Base-by-base conservation (phyloP, 1,140 invertebrate genomes). In the Portunus trituberculatus region DNA sequence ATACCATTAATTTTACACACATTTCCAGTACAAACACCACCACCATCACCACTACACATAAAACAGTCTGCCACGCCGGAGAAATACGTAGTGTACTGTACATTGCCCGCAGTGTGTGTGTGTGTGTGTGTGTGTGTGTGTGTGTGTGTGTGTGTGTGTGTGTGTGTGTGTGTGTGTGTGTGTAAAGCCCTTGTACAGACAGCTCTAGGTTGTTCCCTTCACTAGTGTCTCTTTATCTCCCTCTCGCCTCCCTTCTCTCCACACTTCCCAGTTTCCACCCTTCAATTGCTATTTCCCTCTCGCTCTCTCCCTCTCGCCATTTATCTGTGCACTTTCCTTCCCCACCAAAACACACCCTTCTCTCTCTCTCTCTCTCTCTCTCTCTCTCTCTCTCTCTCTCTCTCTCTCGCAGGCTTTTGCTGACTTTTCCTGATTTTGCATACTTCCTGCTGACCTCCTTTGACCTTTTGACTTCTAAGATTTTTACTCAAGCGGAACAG, bases 111-210 rank as follows among this genome's bases (percentile, higher is more conserved):
- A 82, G 83, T 84, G 83, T 88, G 29, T 32, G 29, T 88, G 29
- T 32, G 84, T 87, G 84, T 29, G 84, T 87, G 84, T 87, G 84
- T 87, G 84, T 87, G 84, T 87, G 84, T 87, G 84, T 87, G 84
- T 87, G 84, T 87, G 84, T 87, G 84, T 87, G 84, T 29, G 84
- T 87, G 20, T 29, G 84, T 87, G 86, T 32, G 86, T 88, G 86
- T 88, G 86, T 88, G 86, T 88, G 86, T 88, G 86, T 88, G 86
- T 88, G 86, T 88, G 86, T 88, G 31, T 59, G 52, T 59, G 52
- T 59, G 52, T 59, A 14, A 59, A 10, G 12, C 52, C 52, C 52
- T 20, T 59, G 8, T 59, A 59, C 52, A 10, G 0, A 59, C 52
- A 12, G 52, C 0, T 59, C 52, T 20, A 10, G 52, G 52, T 59